Evolutionary conservation across 2,797 vertebrate species (phyloP).

Genomic region (Forpus xanthops): DNA sequence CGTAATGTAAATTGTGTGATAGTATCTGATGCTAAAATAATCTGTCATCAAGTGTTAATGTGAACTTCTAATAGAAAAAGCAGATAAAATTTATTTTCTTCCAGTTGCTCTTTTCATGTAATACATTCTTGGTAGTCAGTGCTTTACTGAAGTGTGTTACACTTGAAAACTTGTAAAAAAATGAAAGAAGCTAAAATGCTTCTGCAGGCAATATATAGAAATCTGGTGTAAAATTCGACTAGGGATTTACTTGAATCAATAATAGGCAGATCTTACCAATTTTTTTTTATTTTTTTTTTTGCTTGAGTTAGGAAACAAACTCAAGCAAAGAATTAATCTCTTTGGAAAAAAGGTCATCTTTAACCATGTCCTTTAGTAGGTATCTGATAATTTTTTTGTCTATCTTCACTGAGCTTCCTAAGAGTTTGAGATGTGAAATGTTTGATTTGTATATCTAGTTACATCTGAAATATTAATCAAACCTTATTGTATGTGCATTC

Average conservation of each 20-base stretch:
- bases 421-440: neutral
- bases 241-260: neutral
- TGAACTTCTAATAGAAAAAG: neutral
- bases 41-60: neutral
- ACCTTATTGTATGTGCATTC: neutral
- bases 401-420: neutral
- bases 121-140: neutral
- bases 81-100: neutral
- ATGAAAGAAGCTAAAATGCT: neutral
- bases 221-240: neutral
- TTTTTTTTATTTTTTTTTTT: accelerated
- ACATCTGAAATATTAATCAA: neutral
- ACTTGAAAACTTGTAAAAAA: neutral
- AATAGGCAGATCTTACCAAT: neutral
- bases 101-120: neutral
- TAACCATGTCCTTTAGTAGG: neutral
- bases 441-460: neutral
- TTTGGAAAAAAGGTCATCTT: neutral
- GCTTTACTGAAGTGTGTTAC: neutral
- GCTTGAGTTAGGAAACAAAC: neutral
- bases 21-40: neutral
- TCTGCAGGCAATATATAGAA: neutral
- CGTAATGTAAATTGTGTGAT: neutral
- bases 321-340: neutral
- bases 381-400: neutral